phyloP scores from a whole-genome alignment of 2,888 invertebrate genomes.

The Polyommatus icarus region DNA sequence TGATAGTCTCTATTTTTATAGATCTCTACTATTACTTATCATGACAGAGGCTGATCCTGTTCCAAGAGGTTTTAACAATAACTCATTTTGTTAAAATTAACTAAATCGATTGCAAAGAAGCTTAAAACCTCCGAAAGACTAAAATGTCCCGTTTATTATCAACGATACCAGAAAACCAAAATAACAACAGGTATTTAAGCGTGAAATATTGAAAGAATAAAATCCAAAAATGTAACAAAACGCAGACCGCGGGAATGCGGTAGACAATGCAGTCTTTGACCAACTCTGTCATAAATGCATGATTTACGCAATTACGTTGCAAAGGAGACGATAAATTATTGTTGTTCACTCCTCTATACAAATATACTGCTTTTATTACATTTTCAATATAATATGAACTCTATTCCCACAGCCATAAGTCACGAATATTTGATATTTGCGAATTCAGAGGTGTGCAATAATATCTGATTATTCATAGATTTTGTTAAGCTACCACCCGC shows the following conservation, averaged over 20 bases:
- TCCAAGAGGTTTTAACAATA: not conserved
- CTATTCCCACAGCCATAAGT: conserved; percentile 41
- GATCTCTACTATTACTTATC: no score
- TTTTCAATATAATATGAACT: conserved; percentile 43
- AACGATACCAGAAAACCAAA: not conserved
- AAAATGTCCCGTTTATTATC: not conserved
- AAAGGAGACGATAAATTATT: conserved; percentile 76
- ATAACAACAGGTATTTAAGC: conserved; percentile 12
- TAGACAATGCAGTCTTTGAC: conserved; percentile 67
- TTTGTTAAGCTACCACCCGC: conserved; percentile 74
- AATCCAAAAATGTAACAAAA: conserved; percentile 59
- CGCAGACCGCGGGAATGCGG: conserved; percentile 57
- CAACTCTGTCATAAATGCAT: conserved; percentile 75
- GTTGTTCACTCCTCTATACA: conserved; percentile 59
- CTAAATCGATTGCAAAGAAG: not conserved
- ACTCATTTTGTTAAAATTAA: not conserved
- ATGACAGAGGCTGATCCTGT: not conserved
- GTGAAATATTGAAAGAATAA: conserved; percentile 49
- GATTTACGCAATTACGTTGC: conserved; percentile 77
- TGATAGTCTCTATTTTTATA: no score
- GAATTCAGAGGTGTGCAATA: conserved; percentile 34
- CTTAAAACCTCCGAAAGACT: not conserved
- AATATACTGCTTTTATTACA: conserved; percentile 42
- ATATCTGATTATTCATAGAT: conserved; percentile 73
- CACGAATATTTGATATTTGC: conserved; percentile 17